Percentiles rank a stretch among this genome's conserved stretches.
phyloP scores from a whole-genome alignment of 2,113 vertebrate genomes.

The Fregetta grallaria region DNA sequence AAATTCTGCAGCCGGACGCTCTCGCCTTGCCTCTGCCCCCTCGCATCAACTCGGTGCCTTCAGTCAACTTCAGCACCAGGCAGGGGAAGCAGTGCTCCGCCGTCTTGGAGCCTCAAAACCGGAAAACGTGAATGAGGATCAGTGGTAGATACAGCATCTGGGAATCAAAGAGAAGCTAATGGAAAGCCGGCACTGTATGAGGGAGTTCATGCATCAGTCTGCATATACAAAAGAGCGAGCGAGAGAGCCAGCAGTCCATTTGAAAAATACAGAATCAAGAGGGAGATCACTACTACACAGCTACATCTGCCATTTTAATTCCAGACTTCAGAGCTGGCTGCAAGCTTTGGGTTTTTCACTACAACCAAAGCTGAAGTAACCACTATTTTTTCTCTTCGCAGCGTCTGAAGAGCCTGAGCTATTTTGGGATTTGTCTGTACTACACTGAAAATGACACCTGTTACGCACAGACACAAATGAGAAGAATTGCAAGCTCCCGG shows the following conservation, averaged over 20 bases:
- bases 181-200: not conserved
- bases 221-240: not conserved
- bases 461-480: constrained; percentile 55
- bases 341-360: constrained; percentile 36
- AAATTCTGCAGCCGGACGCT: not conserved
- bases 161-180: not conserved
- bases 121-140: constrained; percentile 29
- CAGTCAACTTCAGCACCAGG: not conserved
- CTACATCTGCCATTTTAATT: constrained; percentile 49
- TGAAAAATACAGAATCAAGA: not conserved
- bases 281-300: not conserved
- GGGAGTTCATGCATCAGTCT: not conserved
- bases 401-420: constrained; percentile 61
- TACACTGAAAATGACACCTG: constrained; percentile 72
- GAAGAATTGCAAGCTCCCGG: not conserved
- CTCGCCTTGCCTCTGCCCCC: not conserved
- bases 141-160: not conserved
- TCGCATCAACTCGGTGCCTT: not conserved
- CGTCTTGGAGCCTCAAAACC: not conserved
- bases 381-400: constrained; percentile 17
- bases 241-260: not conserved
- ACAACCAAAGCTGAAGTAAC: constrained; percentile 63
- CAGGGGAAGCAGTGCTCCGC: not conserved
- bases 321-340: constrained; percentile 13
- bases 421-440: constrained; percentile 70